These are phyloP conservation scores for Papilio machaon DNA, from an alignment of 1,140 invertebrate genomes.

Conservation along the genomic window DNA sequence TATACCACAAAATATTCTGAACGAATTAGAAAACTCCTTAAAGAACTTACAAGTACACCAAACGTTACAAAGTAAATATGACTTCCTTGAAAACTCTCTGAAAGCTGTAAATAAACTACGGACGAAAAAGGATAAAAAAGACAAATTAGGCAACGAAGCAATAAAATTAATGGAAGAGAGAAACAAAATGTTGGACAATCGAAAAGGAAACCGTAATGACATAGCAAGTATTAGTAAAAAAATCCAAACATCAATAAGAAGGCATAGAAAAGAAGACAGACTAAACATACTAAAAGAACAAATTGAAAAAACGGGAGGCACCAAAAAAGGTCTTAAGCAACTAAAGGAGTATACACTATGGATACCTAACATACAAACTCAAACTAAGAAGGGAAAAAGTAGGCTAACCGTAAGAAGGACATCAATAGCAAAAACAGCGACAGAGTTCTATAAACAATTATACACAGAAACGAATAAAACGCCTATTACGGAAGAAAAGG, in stretches of 20 bases:
- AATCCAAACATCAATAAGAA: constrained; percentile 45
- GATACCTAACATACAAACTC: too few relatives aligned
- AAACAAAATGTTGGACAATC: constrained; percentile 43
- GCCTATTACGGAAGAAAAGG: not conserved
- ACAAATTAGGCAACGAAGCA: too few relatives aligned
- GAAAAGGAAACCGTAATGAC: constrained; percentile 43
- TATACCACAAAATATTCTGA: constrained; percentile 34
- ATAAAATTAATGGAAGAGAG: constrained; percentile 38
- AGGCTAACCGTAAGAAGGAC: too few relatives aligned
- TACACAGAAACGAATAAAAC: too few relatives aligned
- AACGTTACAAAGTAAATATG: constrained; percentile 43
- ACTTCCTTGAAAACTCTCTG: constrained; percentile 38
- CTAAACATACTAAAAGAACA: not conserved
- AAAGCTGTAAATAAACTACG: constrained; percentile 36
- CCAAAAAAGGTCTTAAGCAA: too few relatives aligned
- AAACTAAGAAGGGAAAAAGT: too few relatives aligned
- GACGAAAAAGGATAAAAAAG: too few relatives aligned
- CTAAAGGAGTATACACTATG: too few relatives aligned
- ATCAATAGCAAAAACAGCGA: too few relatives aligned
- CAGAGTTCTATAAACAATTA: too few relatives aligned
- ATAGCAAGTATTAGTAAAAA: constrained; percentile 36
- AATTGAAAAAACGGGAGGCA: too few relatives aligned
- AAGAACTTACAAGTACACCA: constrained; percentile 31
- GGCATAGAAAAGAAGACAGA: constrained; percentile 40
- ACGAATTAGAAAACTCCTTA: constrained; percentile 40